Evolutionary conservation across 2,797 vertebrate species (phyloP), one percentile per base, ranked within the genome.

Genomic region (Danio aesculapii): DNA sequence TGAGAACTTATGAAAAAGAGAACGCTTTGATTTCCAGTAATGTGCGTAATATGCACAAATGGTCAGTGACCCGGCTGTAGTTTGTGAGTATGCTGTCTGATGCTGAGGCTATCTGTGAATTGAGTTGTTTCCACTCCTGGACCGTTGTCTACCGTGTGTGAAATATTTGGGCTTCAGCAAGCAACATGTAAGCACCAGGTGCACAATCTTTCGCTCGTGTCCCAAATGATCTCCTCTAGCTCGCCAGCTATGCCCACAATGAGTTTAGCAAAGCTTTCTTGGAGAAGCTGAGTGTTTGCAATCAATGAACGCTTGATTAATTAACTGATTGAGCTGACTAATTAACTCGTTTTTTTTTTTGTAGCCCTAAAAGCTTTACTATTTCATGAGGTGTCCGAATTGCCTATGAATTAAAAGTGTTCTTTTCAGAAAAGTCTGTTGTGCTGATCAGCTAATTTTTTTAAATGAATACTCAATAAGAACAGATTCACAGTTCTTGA

Each of bases 51-150:
- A 30, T 73, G 8, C 43, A 47, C 41, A 73, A 30, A 73, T 73
- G 70, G 44, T 57, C 43, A 47, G 41, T 59, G 70, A 73, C 8
- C 53, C 12, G 1, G 13, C n/a, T 58, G 12, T 21, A 12, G 13
- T 73, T 10, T 57, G 70, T 16, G 17, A 41, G 17, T 58, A 12
- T 73, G 70, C 17, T 58, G 43, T 72, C 30, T 71, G 50, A n/a
- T 49, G 21, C 10, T 57, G 52, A 6, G 14, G 10, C 14, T 30
- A 30, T 30, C 30, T 30, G 30, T 30, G 30, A 30, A 30, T 70
- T 46, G 17, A 46, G 53, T 44, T 59, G 17, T 73, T 59, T 73
- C 13, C 17, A 19, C 17, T 30, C 39, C 11, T 71, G 50, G 53
- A 17, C 30, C 57, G 16, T 44, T 44, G 11, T 30, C 30, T 30